Evolutionary conservation across 2,113 vertebrate genomes (phyloP), one percentile per base, ranked within the genome.

Genomic region (Parus major): DNA sequence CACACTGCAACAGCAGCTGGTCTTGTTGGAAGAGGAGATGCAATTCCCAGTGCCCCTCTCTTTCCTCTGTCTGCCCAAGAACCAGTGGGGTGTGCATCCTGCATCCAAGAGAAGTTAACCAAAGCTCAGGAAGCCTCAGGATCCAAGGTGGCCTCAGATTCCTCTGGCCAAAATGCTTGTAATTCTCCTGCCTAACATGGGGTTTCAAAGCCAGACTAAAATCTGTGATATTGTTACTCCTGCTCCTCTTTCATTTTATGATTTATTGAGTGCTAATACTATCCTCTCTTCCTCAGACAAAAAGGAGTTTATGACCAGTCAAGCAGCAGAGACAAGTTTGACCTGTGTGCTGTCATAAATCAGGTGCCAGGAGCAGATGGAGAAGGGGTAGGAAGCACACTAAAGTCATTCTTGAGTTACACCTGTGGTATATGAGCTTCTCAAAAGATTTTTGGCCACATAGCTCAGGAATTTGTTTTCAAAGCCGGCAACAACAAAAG

Each of bases 301-400:
- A 93, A 87, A 77, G 50, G 46, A 80, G 75, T 95, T 97, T 88
- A 94, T 68, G 90, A 52, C 2, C 75, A 93, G 39, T 21, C 66
- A 72, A 50, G 56, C 29, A 56, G 50, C 68, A 90, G 75, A 77
- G 87, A 77, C 50, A 73, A 85, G 84, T 44, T 5, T 95, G 95
- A 88, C 55, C 82, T 82, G 66, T 20, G 35, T 44, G 66, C 59
- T 63, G 22, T 33, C 85, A 85, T 94, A 91, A 94, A 95, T 95
- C 81, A 87, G 78, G 66, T 63, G 87, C 70, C 78, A 80, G 70
- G 18, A 89, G 46, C 95, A 92, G 82, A 95, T 68, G 68, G 50
- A 77, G 57, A 49, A 61, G 77, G 65, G 31, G 61, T 78, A n/a
- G 81, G 70, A 91, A 82, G 81, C 70, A 50, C 20, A 78, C 35